Base-by-base conservation (phyloP, 64 coral and sea anemone species). In the Actinia tenebrosa region DNA sequence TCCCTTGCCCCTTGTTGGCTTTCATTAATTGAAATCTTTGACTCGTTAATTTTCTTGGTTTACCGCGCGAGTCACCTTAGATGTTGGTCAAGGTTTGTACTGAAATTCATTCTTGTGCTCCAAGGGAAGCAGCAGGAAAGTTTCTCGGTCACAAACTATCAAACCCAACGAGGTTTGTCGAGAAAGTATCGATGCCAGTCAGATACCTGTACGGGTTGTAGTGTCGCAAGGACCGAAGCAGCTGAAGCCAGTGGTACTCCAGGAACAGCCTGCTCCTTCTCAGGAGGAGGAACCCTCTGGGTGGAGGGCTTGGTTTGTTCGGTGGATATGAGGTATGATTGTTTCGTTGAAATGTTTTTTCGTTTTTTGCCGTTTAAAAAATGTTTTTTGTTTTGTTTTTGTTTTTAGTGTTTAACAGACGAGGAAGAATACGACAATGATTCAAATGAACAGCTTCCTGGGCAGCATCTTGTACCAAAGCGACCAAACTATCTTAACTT, bases 281-380 rank as follows among this genome's bases (percentile, higher is more conserved):
- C 23, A 43, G 9, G 56, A 52, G 23, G 83, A 61, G 42, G 60
- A 92, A 52, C 18, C 59, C 22, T 56, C 60, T 52, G 64, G 84
- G 47, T 91, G 90, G 85, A 91, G 53, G 63, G 86, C 42, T 27
- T 91, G 77, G 90, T 91, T 91, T 56, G 61, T 50, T 44, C 60
- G 27, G 43, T 85, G 83, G 83, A 72, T 72, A 9, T 72, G 25
- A 72, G 69, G 69, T 72, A 72, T 42, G 9, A 37, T 37, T 1
- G 30, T 37, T 37, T 37, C 30, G 30, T 37, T 37, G 0, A 37
- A 37, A 37, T 37, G 1, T 37, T 37, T 37, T 37, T 37, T 37
- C 30, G 30, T 37, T 37, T 37, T 37, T 37, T 37, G 30, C 30
- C 30, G 30, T 37, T 37, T 37, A 0, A 37, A 37, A n/a, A n/a